A percentile compares a stretch with the other conserved stretches of the same genome.
Evolutionary conservation across 2,888 invertebrate species (phyloP).

Genomic region (Euclidia mi): DNA sequence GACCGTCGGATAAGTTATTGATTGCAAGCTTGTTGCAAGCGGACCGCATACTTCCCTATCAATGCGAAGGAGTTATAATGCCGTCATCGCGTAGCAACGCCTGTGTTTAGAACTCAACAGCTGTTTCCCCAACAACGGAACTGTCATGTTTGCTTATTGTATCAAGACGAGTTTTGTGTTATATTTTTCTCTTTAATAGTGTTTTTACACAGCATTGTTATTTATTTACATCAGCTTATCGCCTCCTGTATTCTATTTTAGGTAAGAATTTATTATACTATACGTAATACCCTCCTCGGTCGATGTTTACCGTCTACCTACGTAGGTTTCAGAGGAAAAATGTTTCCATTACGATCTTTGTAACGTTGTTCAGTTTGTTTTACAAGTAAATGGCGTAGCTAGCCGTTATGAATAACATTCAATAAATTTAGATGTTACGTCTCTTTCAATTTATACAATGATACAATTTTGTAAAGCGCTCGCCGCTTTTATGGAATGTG

Average conservation of each 20-base stretch:
- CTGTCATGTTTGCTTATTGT: conserved; percentile 44
- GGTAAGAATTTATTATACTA: conserved; percentile 50
- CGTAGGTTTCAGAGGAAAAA: conserved; percentile 11
- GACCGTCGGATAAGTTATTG: conserved; percentile 28
- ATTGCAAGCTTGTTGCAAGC: too few relatives aligned
- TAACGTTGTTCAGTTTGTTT: too few relatives aligned
- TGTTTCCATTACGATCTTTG: conserved; percentile 12
- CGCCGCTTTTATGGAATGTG: too few relatives aligned
- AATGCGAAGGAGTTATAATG: conserved; percentile 29
- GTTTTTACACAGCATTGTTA: conserved; percentile 42
- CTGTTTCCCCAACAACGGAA: conserved; percentile 56
- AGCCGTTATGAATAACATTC: too few relatives aligned
- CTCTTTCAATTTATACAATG: too few relatives aligned
- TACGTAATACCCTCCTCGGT: neutral
- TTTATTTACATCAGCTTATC: conserved; percentile 41
- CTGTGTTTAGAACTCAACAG: conserved; percentile 53
- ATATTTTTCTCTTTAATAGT: conserved; percentile 29
- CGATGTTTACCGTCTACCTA: too few relatives aligned
- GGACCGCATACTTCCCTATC: conserved; percentile 20
- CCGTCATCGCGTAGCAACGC: conserved; percentile 61
- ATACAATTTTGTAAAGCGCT: too few relatives aligned
- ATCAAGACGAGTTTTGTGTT: conserved; percentile 25
- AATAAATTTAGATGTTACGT: too few relatives aligned
- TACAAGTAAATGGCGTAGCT: too few relatives aligned
- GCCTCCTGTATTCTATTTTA: conserved; percentile 37